Evolutionary conservation across 2,888 invertebrate genomes (phyloP).

Genomic region (Brachyptera putata): DNA sequence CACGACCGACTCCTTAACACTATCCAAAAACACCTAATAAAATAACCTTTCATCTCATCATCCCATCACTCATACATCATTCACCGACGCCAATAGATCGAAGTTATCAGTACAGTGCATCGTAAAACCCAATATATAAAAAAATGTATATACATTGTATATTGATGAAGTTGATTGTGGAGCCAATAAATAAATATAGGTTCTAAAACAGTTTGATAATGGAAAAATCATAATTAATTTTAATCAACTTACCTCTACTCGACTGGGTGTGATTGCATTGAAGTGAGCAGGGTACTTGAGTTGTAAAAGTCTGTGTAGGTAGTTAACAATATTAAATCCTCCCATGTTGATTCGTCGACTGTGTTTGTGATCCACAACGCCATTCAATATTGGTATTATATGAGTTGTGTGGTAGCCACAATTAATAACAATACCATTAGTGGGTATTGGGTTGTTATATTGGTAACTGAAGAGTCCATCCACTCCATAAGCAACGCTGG

Average conservation of each 20-base stretch:
- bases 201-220: not conserved
- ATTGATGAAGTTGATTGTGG: too few species aligned
- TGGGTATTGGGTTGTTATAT: conserved; percentile 47
- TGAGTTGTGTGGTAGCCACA: conserved; percentile 88
- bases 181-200: not conserved
- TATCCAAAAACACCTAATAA: too few species aligned
- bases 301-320: conserved; percentile 82
- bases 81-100: too few species aligned
- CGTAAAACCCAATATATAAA: too few species aligned
- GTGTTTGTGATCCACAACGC: conserved; percentile 62
- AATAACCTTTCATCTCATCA: too few species aligned
- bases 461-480: conserved; percentile 75
- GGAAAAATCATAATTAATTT: not conserved
- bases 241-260: conserved; percentile 62
- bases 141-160: too few species aligned
- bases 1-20: too few species aligned
- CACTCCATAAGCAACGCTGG: conserved; percentile 80
- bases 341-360: conserved; percentile 81
- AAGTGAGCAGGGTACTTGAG: conserved; percentile 91
- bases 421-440: conserved; percentile 71
- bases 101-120: too few species aligned
- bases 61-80: too few species aligned
- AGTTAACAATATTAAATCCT: conserved; percentile 79
- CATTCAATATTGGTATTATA: conserved; percentile 75
- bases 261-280: conserved; percentile 77